A percentile compares a stretch with the other conserved stretches of the same genome.
These are phyloP conservation scores for Encarsia formosa DNA, from an alignment of 2,888 invertebrate genomes.

Conservation along the genomic window DNA sequence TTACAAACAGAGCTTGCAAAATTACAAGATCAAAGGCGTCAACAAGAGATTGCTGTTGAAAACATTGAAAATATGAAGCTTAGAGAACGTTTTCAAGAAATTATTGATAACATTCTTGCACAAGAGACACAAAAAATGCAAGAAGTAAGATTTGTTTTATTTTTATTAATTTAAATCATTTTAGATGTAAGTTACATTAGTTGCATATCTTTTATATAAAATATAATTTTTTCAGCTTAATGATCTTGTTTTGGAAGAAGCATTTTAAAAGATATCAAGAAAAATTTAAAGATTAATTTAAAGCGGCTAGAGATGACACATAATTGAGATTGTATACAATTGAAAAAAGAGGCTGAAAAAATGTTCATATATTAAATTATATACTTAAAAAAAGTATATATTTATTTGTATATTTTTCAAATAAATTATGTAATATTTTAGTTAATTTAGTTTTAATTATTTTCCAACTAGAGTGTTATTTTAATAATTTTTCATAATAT, in stretches of 20 bases:
- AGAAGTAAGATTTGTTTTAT: conserved; percentile 62
- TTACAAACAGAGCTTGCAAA: conserved; percentile 72
- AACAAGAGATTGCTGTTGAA: conserved; percentile 78
- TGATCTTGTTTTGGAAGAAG: conserved; percentile 16
- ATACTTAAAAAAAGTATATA: too few relatives aligned
- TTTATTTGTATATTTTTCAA: too few relatives aligned
- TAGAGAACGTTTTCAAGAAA: conserved; percentile 77
- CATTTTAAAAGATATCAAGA: neutral
- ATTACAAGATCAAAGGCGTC: conserved; percentile 67
- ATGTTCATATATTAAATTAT: too few relatives aligned
- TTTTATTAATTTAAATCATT: too few relatives aligned
- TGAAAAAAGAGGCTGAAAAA: too few relatives aligned
- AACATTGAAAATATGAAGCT: conserved; percentile 81
- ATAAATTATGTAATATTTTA: too few relatives aligned
- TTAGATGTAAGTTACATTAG: neutral
- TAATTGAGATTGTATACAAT: too few relatives aligned
- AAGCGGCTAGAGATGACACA: too few relatives aligned
- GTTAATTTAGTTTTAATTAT: too few relatives aligned
- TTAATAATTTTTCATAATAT: too few relatives aligned
- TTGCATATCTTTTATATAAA: neutral
- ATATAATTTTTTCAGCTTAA: conserved; percentile 17
- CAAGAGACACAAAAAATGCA: conserved; percentile 78
- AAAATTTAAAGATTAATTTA: too few relatives aligned
- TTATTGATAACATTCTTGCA: conserved; percentile 68
- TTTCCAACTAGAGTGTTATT: too few relatives aligned